Percentiles rank a stretch among this genome's conserved stretches.
Evolutionary conservation across 2,888 invertebrate species (phyloP).

Genomic region (Ligdia adustata): DNA sequence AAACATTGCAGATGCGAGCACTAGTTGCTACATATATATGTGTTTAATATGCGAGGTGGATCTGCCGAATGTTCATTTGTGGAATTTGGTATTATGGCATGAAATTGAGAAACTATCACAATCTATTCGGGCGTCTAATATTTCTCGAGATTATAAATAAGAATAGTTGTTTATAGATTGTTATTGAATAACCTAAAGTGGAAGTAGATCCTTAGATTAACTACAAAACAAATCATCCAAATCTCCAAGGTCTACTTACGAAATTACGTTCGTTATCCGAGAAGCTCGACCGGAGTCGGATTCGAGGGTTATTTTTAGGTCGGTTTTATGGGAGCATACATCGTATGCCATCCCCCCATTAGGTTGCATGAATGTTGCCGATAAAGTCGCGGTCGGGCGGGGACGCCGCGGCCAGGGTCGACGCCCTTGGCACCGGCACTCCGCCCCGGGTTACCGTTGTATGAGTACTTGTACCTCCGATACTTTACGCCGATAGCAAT

Average conservation of each 20-base stretch:
- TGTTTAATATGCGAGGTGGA: background rate
- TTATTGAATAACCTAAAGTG: no score
- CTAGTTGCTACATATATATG: constrained; percentile 4
- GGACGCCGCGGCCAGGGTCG: constrained; percentile 19
- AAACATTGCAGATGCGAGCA: constrained; percentile 7
- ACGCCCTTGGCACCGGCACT: constrained; percentile 18
- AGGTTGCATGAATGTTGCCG: constrained; percentile 20
- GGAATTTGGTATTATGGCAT: background rate
- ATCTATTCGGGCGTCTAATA: no score
- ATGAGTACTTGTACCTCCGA: constrained; percentile 8
- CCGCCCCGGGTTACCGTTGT: constrained; percentile 2
- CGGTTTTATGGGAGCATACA: constrained; percentile 6
- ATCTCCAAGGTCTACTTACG: no score
- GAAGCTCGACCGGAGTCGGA: constrained; percentile 1
- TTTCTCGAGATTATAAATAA: no score
- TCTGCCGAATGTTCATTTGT: background rate
- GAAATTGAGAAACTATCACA: no score
- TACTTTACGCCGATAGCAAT: constrained; percentile 19
- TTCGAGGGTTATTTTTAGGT: constrained; percentile 10
- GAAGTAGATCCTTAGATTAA: no score
- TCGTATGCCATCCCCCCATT: constrained; percentile 11
- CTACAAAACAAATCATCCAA: no score
- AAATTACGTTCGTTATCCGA: constrained; percentile 11
- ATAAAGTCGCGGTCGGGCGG: constrained; percentile 16
- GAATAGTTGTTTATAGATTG: no score